A percentile compares a stretch with the other conserved stretches of the same genome.
Conservation (phyloP, 1,140 invertebrate genomes). For the Schmidtea mediterranea region DNA sequence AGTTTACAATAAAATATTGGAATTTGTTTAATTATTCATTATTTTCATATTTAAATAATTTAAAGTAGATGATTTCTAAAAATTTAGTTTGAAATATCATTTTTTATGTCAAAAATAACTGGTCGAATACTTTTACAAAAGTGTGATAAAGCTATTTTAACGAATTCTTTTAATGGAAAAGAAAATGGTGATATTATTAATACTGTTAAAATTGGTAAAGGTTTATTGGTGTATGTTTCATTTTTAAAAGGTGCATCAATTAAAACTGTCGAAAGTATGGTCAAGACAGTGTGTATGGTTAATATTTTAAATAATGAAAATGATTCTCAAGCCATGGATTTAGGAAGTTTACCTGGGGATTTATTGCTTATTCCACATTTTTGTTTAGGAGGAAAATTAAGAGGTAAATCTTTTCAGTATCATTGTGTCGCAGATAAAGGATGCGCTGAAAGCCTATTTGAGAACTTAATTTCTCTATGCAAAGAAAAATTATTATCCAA, state of each 20-base stretch:
- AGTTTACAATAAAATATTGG: too few species aligned
- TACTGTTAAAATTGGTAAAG: conserved; percentile 10
- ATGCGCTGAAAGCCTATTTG: conserved; percentile 20
- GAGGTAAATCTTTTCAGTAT: conserved; percentile 28
- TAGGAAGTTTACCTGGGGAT: conserved; percentile 23
- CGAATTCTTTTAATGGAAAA: too few species aligned
- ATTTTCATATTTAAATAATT: too few species aligned
- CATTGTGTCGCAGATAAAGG: conserved; percentile 26
- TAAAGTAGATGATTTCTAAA: too few species aligned
- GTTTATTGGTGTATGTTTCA: conserved; percentile 22
- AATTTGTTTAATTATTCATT: too few species aligned
- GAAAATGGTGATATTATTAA: too few species aligned
- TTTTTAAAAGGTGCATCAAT: conserved; percentile 20
- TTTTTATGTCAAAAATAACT: too few species aligned
- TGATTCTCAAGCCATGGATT: conserved; percentile 15
- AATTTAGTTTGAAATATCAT: too few species aligned
- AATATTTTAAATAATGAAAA: conserved; percentile 18
- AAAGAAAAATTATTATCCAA: conserved; percentile 11
- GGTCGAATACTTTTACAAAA: too few species aligned
- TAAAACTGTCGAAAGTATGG: conserved; percentile 18
- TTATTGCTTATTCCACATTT: conserved; percentile 29
- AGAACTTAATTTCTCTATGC: conserved; percentile 16
- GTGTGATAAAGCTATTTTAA: too few species aligned
- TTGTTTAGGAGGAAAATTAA: conserved; percentile 26
- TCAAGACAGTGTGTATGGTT: conserved; percentile 16